phyloP scores from a whole-genome alignment of 1,140 invertebrate species.

The Lepidotrigona ventralis region DNA sequence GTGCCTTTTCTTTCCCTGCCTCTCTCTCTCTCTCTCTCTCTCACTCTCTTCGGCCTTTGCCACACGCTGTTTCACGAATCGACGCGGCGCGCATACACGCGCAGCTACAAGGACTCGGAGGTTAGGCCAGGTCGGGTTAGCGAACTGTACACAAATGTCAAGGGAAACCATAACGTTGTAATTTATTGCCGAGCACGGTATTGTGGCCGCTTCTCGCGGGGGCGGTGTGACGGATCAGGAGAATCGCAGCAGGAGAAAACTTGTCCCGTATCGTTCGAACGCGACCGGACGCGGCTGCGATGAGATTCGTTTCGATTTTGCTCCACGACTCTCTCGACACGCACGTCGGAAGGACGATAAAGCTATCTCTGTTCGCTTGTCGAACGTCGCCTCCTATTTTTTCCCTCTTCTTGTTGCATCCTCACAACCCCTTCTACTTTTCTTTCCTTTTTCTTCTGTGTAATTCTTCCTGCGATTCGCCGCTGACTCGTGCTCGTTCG shows the following conservation, averaged over 20 bases:
- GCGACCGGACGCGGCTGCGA: slow-evolving; percentile 19
- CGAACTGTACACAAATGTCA: slow-evolving; percentile 75
- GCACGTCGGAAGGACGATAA: slow-evolving; percentile 1
- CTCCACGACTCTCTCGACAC: background rate
- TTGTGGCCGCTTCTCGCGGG: slow-evolving; percentile 74
- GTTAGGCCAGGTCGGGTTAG: slow-evolving; percentile 79
- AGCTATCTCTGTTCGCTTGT: background rate
- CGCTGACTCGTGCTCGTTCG: background rate
- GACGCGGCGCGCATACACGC: slow-evolving; percentile 56
- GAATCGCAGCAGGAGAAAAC: slow-evolving; percentile 64
- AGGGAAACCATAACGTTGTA: slow-evolving; percentile 79
- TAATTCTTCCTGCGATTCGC: background rate
- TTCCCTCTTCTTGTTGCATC: background rate
- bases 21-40: background rate
- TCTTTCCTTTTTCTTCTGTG: no score
- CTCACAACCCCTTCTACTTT: background rate
- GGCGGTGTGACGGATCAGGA: slow-evolving; percentile 76
- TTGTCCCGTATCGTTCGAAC: slow-evolving; percentile 66
- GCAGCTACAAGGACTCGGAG: slow-evolving; percentile 65
- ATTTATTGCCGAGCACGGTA: slow-evolving; percentile 77
- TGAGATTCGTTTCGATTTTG: slow-evolving; percentile 50
- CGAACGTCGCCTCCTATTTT: background rate
- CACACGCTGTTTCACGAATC: slow-evolving; percentile 38
- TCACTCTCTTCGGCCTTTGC: background rate
- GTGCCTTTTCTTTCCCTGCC: slow-evolving; percentile 34